A percentile compares a stretch with the other conserved stretches of the same genome.
Evolutionary conservation across 30 jellyfish, hydroid and myxozoan genomes (phyloP).

Genomic region (Hydractinia symbiolongicarpus): DNA sequence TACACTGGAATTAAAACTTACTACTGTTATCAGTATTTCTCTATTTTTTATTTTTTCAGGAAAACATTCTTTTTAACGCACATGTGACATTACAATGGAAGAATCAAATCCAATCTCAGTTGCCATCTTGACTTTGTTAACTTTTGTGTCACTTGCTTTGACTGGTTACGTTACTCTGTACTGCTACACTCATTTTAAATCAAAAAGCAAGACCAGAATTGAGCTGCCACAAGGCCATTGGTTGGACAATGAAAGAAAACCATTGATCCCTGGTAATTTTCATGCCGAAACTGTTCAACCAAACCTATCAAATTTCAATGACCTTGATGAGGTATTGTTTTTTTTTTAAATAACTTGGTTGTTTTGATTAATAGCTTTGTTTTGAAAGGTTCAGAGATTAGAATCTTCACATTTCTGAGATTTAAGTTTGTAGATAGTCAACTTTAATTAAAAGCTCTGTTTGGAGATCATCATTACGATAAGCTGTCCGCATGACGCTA

Average conservation of each 20-base stretch:
- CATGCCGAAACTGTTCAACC: constrained; percentile 79
- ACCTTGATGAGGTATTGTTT: constrained; percentile 30
- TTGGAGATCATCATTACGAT: too few relatives aligned
- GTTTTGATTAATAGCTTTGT: too few relatives aligned
- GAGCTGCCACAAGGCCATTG: constrained; percentile 57
- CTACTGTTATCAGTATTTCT: too few relatives aligned
- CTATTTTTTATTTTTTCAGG: too few relatives aligned
- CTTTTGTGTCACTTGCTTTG: constrained; percentile 39
- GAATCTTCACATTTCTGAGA: neutral
- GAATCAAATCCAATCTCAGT: constrained; percentile 29
- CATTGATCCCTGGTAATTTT: constrained; percentile 82
- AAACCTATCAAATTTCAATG: neutral
- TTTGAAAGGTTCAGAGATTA: neutral
- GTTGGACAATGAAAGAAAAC: constrained; percentile 67
- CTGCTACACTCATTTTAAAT: constrained; percentile 50
- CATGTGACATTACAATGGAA: too few relatives aligned
- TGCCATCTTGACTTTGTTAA: constrained; percentile 52
- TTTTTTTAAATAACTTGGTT: neutral
- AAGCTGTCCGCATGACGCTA: too few relatives aligned
- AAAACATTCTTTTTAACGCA: too few relatives aligned
- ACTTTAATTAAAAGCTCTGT: neutral
- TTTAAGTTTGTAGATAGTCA: neutral
- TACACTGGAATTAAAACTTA: too few relatives aligned
- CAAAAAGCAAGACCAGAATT: constrained; percentile 30
- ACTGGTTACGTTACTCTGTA: constrained; percentile 53